phyloP scores from a whole-genome alignment of 2,888 invertebrate species.

The Sphaerophoria rueppellii region DNA sequence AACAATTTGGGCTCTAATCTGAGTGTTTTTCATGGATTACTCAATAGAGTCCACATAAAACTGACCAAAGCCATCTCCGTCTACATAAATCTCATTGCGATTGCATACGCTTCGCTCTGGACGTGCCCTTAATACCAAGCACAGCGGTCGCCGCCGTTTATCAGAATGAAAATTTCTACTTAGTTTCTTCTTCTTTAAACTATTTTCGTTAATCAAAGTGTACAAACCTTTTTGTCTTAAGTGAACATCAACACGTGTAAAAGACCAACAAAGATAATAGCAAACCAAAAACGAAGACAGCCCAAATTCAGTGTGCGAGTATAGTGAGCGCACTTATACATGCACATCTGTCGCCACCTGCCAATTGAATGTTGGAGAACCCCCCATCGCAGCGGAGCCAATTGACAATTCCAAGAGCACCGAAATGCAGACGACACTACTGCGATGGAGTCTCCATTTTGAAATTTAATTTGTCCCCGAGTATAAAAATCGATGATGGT shows the following conservation, averaged over 20 bases:
- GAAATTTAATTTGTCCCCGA: slow-evolving; percentile 73
- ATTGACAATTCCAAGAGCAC: slow-evolving; percentile 69
- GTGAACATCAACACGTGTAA: slow-evolving; percentile 8
- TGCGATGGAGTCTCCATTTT: slow-evolving; percentile 54
- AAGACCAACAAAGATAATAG: not conserved
- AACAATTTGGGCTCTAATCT: not conserved
- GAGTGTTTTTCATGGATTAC: not conserved
- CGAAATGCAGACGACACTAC: slow-evolving; percentile 21
- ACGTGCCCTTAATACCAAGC: slow-evolving; percentile 66
- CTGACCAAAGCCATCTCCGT: slow-evolving; percentile 21
- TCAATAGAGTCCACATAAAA: slow-evolving; percentile 5
- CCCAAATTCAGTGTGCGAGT: slow-evolving; percentile 19
- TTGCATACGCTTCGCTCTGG: slow-evolving; percentile 49
- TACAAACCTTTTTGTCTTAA: not conserved
- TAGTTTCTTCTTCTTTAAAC: slow-evolving; percentile 37
- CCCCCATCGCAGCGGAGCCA: slow-evolving; percentile 36
- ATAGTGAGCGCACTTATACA: slow-evolving; percentile 37
- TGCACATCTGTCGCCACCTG: not conserved
- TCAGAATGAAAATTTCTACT: slow-evolving; percentile 40
- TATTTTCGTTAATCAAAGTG: not conserved
- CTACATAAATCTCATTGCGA: slow-evolving; percentile 49
- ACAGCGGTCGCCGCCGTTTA: no score
- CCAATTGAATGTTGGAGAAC: not conserved
- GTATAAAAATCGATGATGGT: slow-evolving; percentile 82
- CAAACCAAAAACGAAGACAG: not conserved